Evolutionary conservation across 35 echinoderm and acorn worm species (phyloP).

Genomic region (Chiridota heheva): DNA sequence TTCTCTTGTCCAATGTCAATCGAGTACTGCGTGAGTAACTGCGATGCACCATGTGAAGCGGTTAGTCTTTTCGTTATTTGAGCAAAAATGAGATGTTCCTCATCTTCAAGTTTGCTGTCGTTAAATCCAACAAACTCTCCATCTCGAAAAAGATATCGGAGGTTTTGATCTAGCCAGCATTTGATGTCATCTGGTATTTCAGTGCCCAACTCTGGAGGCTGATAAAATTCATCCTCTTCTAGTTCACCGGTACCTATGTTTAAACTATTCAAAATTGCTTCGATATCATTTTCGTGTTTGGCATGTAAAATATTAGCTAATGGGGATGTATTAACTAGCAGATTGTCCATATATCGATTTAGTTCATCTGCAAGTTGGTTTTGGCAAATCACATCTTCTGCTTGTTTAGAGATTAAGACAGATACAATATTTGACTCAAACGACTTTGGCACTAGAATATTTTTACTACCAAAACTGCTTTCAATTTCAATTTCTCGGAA

Average conservation of each 20-base stretch:
- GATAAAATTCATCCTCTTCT: conserved; percentile 2
- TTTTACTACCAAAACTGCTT: no score
- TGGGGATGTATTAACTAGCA: no score
- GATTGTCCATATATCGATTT: not conserved
- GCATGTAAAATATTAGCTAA: conserved; percentile 10
- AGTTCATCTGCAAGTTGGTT: conserved; percentile 9
- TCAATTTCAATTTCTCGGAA: no score
- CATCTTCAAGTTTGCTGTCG: not conserved
- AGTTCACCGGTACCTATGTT: not conserved
- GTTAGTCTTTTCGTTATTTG: not conserved
- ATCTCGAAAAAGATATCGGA: not conserved
- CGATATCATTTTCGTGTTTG: not conserved
- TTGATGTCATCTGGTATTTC: conserved; percentile 11
- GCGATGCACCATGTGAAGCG: no score
- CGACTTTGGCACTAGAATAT: no score
- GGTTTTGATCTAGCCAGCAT: conserved; percentile 12
- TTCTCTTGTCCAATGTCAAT: no score
- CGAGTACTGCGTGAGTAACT: no score
- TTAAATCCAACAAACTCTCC: conserved; percentile 26
- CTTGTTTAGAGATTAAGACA: no score
- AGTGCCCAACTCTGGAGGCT: not conserved
- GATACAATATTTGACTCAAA: no score
- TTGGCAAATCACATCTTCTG: no score
- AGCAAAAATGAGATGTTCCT: conserved; percentile 13
- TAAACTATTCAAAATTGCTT: no score